These are phyloP conservation scores for Cynopterus sphinx DNA, from an alignment of 2,797 vertebrate species.

Conservation along the genomic window DNA sequence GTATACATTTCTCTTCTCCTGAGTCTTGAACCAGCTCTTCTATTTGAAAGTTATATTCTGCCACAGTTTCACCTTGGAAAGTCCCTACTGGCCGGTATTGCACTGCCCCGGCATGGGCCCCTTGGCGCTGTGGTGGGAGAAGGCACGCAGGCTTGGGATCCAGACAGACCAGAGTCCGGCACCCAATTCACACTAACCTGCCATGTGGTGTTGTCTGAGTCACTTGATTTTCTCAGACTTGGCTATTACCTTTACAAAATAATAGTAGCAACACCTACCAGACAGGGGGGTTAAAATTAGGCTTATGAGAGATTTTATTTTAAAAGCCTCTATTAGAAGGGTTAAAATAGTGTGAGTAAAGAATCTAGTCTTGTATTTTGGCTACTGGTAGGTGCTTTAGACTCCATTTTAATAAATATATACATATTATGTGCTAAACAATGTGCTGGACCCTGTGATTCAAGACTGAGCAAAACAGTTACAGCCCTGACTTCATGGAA, in stretches of 20 bases:
- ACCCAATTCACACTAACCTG: background rate
- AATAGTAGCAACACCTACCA: background rate
- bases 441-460: background rate
- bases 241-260: background rate
- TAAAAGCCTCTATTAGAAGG: background rate
- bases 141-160: background rate
- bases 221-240: background rate
- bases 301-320: background rate
- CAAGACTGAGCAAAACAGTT: background rate
- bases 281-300: background rate
- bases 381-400: background rate
- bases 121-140: no score
- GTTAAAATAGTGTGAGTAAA: background rate
- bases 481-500: background rate
- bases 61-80: background rate
- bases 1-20: accelerated
- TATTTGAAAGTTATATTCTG: background rate
- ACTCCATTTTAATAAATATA: background rate
- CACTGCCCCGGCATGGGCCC: accelerated
- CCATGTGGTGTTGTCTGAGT: background rate
- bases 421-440: background rate
- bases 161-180: background rate
- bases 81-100: accelerated
- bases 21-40: background rate
- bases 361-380: background rate